A percentile compares a stretch with the other conserved stretches of the same genome.
These are phyloP conservation scores for Gadus macrocephalus DNA, from an alignment of 2,113 vertebrate genomes.

Conservation along the genomic window DNA sequence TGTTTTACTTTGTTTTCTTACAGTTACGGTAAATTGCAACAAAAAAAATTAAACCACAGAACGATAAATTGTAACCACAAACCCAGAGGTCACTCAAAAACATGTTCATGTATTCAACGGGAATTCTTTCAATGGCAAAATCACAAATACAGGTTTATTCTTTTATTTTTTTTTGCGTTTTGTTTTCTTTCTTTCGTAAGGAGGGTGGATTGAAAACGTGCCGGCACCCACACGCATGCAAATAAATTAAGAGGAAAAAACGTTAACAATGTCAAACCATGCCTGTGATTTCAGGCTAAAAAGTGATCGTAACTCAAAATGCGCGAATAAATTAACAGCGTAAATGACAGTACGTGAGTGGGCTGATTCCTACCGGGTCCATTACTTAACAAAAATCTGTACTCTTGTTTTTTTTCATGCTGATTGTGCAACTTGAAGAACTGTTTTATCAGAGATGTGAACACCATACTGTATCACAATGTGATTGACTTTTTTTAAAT, in stretches of 20 bases:
- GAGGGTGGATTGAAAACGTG: conserved; percentile 37
- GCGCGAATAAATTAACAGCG: conserved; percentile 59
- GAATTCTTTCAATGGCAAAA: conserved; percentile 35
- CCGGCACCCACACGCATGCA: conserved; percentile 46
- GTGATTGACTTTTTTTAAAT: too few relatives aligned
- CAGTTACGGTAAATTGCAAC: conserved; percentile 28
- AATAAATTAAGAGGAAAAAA: conserved; percentile 70
- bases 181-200: conserved; percentile 12
- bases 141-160: conserved; percentile 40
- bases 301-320: conserved; percentile 40
- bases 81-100: conserved; percentile 40
- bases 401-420: conserved; percentile 25
- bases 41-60: conserved; percentile 36
- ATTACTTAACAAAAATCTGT: conserved; percentile 26
- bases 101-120: conserved; percentile 16
- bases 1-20: conserved; percentile 11
- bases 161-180: conserved; percentile 15
- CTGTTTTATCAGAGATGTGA: too few relatives aligned
- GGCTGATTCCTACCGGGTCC: conserved; percentile 33
- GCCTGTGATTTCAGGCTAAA: conserved; percentile 49
- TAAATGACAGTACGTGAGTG: conserved; percentile 51
- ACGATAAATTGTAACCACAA: conserved; percentile 46
- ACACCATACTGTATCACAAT: too few relatives aligned
- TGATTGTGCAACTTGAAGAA: conserved; percentile 41
- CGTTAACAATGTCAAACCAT: conserved; percentile 47